Evolutionary conservation across 1,140 invertebrate genomes (phyloP), one percentile per base, ranked within the genome.

Genomic region (Nephila pilipes): DNA sequence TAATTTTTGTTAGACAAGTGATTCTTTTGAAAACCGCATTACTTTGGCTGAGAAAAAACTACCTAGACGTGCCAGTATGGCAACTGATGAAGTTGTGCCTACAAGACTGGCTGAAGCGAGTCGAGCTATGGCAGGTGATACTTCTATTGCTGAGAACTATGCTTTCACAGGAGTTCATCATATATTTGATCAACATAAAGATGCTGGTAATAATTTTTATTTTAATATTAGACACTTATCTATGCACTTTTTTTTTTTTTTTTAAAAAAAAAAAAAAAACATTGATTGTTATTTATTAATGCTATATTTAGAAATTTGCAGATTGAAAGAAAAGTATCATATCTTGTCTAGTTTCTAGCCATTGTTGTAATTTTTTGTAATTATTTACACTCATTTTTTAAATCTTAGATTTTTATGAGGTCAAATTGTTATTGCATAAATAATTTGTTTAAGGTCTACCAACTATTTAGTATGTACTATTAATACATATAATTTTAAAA

Each of bases 101-200:
- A 96, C 96, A 36, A 94, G 94, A 93, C 94, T 95, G 32, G 96
- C 96, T 65, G 95, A 96, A 87, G 96, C 96, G 20, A 94, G 94
- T 46, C 18, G 94, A 29, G 93, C 93, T 5, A 81, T 94, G 85
- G 93, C 55, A 46, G 93, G 93, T n/a, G 93, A 90, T 3, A 94
- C 93, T 20, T 55, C 93, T 1, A 88, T 94, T 36, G 75, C 87
- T 87, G 94, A 94, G 89, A 94, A 94, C 57, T 96, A 96, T 95
- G 95, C 96, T 16, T 96, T 96, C 94, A 95, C 95, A 87, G 96
- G 96, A 18, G 95, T 96, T 94, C 95, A 96, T 94, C 96, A 96
- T 94, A 96, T 96, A 46, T 96, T 96, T 95, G 96, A 96, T 93
- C 96, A 96, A 94, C 98, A 98, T 95, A 97, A 96, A 88, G 96